Conservation (phyloP, 2,888 invertebrate species). For the Ceramica pisi region DNA sequence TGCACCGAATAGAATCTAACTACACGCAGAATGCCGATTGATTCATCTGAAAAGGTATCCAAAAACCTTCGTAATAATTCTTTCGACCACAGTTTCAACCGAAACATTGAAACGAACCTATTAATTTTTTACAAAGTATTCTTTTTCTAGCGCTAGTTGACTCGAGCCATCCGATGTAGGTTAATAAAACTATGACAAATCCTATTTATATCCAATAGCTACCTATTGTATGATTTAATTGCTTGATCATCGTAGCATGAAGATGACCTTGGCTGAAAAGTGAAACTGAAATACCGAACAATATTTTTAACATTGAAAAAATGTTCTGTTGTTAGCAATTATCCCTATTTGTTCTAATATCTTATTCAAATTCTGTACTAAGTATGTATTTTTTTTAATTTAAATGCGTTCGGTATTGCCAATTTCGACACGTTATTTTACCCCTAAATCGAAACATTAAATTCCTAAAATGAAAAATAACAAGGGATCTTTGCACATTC, state of each 20-base stretch:
- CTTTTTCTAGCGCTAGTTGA: neutral
- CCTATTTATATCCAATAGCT: slow-evolving; percentile 36
- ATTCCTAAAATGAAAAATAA: neutral
- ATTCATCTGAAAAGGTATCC: neutral
- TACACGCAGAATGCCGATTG: no score
- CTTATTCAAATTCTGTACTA: neutral
- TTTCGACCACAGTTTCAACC: neutral
- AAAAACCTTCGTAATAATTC: no score
- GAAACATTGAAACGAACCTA: neutral
- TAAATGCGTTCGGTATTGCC: neutral
- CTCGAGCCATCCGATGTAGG: slow-evolving; percentile 3
- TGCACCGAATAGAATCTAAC: no score
- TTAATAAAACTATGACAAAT: slow-evolving; percentile 42
- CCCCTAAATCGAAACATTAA: neutral
- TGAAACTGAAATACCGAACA: slow-evolving; percentile 29
- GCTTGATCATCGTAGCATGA: slow-evolving; percentile 55
- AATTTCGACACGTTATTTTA: neutral
- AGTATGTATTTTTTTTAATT: no score
- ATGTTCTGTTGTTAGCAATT: slow-evolving; percentile 8
- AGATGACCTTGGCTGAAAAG: slow-evolving; percentile 49
- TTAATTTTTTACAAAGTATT: neutral
- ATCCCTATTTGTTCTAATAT: neutral
- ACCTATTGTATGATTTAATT: slow-evolving; percentile 50
- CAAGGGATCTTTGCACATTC: no score
- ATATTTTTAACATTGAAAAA: slow-evolving; percentile 16